Base-by-base conservation (phyloP, 1,140 invertebrate species). In the Cotesia typhae region DNA sequence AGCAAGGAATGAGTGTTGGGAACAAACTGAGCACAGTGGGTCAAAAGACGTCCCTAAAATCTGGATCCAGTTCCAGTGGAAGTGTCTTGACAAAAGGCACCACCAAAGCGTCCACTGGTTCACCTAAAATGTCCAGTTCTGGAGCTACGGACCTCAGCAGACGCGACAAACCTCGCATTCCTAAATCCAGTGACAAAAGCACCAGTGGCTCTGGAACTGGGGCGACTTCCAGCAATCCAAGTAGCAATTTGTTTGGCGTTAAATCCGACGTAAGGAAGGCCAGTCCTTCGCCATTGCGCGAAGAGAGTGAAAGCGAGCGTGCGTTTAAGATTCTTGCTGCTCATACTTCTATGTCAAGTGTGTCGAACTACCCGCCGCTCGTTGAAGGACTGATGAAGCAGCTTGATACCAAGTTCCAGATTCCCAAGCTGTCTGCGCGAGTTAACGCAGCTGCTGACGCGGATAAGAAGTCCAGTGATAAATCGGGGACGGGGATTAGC, bases 391-490 rank as follows among this genome's bases (percentile, higher is more conserved):
- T 93, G 14, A 93, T 93, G 57, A 94, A 94, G 77, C 91, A 92
- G 17, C 82, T 95, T 6, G 93, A 95, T 79, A 94, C 93, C 1
- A 95, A 94, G 79, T 95, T 94, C 87, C 94, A 95, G 87, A 95
- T 95, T 79, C 94, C 94, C 0, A 95, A 95, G 84, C 80, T 95
- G 65, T 93, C 92, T 0, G 90, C 90, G 0, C 80, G 90, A 60
- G 80, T 59, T 0, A 84, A 87, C n/a, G 74, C 84, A 0, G 78
- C 74, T 0, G 79, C 83, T 2, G 71, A 70, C 4, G 47, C 67
- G 0, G 82, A 84, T 0, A 84, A 85, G 17, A 80, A 79, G 6
- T 71, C 79, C 4, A 75, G 37, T 6, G 74, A 83, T 0, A 83
- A 82, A 70, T 4, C 77, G 0, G 53, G 73, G 4, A 36, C 67